These are phyloP conservation scores for Heliconius ismenius DNA, from an alignment of 2,888 invertebrate species.

Conservation along the genomic window DNA sequence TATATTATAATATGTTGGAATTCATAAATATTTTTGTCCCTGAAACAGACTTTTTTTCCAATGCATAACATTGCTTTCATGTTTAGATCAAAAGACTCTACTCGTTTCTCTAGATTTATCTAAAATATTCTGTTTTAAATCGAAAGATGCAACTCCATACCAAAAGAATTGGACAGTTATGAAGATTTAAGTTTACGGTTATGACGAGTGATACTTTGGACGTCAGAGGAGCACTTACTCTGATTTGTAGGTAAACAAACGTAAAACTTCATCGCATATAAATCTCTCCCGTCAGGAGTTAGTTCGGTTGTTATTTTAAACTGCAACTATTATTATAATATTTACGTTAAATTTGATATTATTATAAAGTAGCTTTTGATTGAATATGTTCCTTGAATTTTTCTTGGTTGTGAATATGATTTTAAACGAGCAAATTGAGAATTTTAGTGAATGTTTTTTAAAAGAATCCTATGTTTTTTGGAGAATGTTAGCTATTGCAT, in stretches of 20 bases:
- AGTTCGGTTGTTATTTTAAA: slow-evolving; percentile 35
- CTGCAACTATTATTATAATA: slow-evolving; percentile 24
- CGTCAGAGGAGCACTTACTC: slow-evolving; percentile 44
- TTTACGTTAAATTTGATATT: slow-evolving; percentile 3
- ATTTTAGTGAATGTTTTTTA: neutral
- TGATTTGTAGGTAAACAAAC: slow-evolving; percentile 57
- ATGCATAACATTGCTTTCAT: too few relatives aligned
- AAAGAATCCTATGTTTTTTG: too few relatives aligned
- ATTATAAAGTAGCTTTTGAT: slow-evolving; percentile 6
- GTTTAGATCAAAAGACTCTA: too few relatives aligned
- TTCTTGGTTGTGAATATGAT: neutral
- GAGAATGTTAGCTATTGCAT: neutral
- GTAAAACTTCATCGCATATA: slow-evolving; percentile 48
- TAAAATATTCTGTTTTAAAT: neutral
- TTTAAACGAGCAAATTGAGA: neutral
- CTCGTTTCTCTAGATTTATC: neutral
- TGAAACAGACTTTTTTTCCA: too few relatives aligned
- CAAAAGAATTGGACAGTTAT: slow-evolving; percentile 24
- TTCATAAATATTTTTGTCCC: too few relatives aligned
- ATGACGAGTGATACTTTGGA: slow-evolving; percentile 40
- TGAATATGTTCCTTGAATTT: neutral
- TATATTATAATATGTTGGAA: too few relatives aligned
- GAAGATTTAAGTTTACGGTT: slow-evolving; percentile 30
- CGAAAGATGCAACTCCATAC: neutral
- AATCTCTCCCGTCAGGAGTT: slow-evolving; percentile 47